Conservation (phyloP, 2,113 vertebrate species). For the Paratilapia polleni region DNA sequence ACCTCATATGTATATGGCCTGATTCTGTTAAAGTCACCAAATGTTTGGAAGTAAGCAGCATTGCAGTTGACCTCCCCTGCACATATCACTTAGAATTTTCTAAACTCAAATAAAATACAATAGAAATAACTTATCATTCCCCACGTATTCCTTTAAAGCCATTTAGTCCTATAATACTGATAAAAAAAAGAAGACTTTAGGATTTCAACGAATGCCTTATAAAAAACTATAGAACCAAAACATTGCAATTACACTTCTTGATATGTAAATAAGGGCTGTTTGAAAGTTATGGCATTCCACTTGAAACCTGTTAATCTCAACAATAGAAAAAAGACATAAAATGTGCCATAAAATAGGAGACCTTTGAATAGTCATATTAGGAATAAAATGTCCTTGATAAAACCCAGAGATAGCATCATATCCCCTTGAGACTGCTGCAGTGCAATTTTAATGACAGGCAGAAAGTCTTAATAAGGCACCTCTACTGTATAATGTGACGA, state of each 20-base stretch:
- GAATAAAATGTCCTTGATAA: conserved; percentile 55
- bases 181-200: not conserved
- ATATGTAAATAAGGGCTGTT: conserved; percentile 13
- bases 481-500: conserved; percentile 74
- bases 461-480: conserved; percentile 68
- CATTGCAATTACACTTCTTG: not conserved
- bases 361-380: conserved; percentile 50
- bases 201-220: not conserved
- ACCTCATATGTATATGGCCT: not conserved
- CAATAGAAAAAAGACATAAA: conserved; percentile 19
- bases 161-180: not conserved
- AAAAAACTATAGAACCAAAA: not conserved
- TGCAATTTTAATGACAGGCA: conserved; percentile 55
- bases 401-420: conserved; percentile 36
- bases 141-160: not conserved
- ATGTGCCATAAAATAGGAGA: conserved; percentile 23
- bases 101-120: not conserved
- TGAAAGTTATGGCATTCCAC: not conserved
- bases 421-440: conserved; percentile 45
- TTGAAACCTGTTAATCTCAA: conserved; percentile 31
- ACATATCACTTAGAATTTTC: not conserved
- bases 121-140: not conserved
- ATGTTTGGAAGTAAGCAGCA: not conserved
- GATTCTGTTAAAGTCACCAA: conserved; percentile 5
- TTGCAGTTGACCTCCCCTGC: not conserved